phyloP scores from a whole-genome alignment of 2,888 invertebrate species.

The Electrophaes corylata region DNA sequence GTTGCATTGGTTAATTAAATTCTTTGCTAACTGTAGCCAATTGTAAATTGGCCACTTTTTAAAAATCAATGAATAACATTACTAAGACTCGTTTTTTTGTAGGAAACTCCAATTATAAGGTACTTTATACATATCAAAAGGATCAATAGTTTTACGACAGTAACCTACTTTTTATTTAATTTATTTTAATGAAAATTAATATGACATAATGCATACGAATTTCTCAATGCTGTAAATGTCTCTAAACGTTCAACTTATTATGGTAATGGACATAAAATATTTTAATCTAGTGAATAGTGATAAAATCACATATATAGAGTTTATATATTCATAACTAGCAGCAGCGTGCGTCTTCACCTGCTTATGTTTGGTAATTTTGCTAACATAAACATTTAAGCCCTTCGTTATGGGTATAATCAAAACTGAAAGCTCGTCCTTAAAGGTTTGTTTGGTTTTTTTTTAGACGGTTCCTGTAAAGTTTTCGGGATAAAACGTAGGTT shows the following conservation, averaged over 20 bases:
- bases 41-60: not conserved
- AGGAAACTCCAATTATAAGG: conserved; percentile 1
- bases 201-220: conserved; percentile 32
- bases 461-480: no score
- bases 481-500: no score
- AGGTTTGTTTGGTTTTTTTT: no score
- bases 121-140: conserved; percentile 9
- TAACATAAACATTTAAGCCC: no score
- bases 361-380: no score
- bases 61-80: not conserved
- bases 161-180: conserved; percentile 26
- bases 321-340: no score
- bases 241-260: conserved; percentile 28
- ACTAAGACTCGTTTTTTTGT: not conserved
- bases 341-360: no score
- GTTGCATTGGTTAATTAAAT: not conserved
- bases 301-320: conserved; percentile 18
- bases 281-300: conserved; percentile 38
- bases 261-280: conserved; percentile 31
- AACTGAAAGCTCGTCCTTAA: no score
- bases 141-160: conserved; percentile 21
- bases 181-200: conserved; percentile 23
- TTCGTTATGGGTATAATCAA: no score
- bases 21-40: not conserved
- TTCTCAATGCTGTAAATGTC: conserved; percentile 29